A percentile compares a stretch with the other conserved stretches of the same genome.
These are phyloP conservation scores for Dioctria rufipes DNA, from an alignment of 2,888 invertebrate species.

Conservation along the genomic window DNA sequence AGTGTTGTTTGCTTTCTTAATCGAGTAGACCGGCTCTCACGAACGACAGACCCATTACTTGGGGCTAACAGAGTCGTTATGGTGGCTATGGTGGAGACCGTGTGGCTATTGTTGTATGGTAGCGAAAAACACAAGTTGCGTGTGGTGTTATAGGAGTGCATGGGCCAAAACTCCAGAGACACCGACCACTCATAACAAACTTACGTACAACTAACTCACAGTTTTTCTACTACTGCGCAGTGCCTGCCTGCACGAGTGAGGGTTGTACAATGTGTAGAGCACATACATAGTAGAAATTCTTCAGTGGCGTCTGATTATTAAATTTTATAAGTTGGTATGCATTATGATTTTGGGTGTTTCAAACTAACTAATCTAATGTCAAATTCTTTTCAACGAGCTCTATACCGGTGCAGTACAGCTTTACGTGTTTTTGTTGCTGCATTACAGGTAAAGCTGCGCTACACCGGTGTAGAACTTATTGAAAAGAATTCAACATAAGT, in stretches of 20 bases:
- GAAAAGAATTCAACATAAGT: too few species aligned
- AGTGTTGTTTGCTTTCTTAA: slow-evolving; percentile 50
- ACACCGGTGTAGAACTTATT: too few species aligned
- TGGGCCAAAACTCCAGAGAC: slow-evolving; percentile 25
- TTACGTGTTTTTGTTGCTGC: too few species aligned
- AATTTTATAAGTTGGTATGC: too few species aligned
- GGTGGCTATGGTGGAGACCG: slow-evolving; percentile 4
- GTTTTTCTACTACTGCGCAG: slow-evolving; percentile 30
- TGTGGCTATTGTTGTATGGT: background rate
- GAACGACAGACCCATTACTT: slow-evolving; percentile 16
- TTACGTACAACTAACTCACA: slow-evolving; percentile 24
- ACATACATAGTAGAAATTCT: background rate
- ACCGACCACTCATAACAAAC: background rate
- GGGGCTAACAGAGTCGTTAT: slow-evolving; percentile 12
- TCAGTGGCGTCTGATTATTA: slow-evolving; percentile 20
- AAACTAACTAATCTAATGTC: too few species aligned
- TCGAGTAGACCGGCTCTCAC: slow-evolving; percentile 47
- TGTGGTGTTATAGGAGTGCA: slow-evolving; percentile 18
- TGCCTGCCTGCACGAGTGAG: background rate
- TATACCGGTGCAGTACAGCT: too few species aligned
- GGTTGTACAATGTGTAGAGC: slow-evolving; percentile 13
- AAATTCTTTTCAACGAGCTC: too few species aligned
- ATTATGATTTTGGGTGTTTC: too few species aligned
- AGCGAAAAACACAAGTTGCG: slow-evolving; percentile 18
- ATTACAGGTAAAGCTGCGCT: too few species aligned